These are phyloP conservation scores for Notechis scutatus DNA, from an alignment of 2,113 vertebrate genomes.

Conservation along the genomic window DNA sequence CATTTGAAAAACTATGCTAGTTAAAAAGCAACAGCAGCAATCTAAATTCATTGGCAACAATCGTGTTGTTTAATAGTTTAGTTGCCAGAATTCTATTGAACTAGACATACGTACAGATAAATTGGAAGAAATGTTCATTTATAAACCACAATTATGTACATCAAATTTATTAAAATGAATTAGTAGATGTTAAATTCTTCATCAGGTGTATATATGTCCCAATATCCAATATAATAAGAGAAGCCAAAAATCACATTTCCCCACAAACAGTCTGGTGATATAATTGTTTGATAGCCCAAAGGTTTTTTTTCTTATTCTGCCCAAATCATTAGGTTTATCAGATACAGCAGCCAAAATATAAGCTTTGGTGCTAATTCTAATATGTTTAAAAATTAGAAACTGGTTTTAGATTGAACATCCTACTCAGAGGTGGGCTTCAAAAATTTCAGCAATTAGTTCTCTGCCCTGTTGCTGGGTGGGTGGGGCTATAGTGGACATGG, in stretches of 20 bases:
- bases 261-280: not conserved
- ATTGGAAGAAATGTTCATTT: not conserved
- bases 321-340: not conserved
- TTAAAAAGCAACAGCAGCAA: not conserved
- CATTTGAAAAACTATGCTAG: not conserved
- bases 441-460: no score
- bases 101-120: not conserved
- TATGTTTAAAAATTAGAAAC: not conserved
- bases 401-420: not conserved
- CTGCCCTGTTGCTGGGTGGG: no score
- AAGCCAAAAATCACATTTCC: not conserved
- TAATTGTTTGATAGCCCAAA: not conserved
- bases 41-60: not conserved
- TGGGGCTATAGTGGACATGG: no score
- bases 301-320: not conserved
- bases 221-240: not conserved
- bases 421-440: not conserved
- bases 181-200: not conserved
- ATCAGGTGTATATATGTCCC: not conserved
- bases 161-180: not conserved
- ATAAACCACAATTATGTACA: not conserved
- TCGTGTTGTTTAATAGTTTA: not conserved
- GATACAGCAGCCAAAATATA: not conserved
- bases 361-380: not conserved
- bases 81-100: not conserved